Evolutionary conservation across 1,140 invertebrate genomes (phyloP), one percentile per base, ranked within the genome.

Genomic region (Papilio machaon): DNA sequence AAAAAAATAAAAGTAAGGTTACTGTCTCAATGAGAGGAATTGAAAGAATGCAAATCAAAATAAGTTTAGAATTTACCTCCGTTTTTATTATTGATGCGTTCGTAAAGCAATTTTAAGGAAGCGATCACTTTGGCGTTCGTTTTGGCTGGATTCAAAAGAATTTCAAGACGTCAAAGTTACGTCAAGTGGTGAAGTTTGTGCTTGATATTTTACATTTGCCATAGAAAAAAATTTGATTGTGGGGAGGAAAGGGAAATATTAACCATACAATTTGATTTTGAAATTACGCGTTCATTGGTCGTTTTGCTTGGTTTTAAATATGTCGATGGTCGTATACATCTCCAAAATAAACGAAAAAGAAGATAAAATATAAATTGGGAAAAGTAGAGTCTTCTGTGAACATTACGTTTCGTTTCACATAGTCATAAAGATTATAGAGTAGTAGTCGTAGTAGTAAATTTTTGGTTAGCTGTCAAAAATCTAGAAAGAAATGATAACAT

Each of bases 81-180:
- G 78, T 81, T 83, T 85, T 74, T 74, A 82, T 77, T 87, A 88
- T 80, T 80, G 89, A 85, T 89, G 89, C 89, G 89, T 91, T 91
- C 88, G 77, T 67, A 79, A 58, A 60, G 5, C 13, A 64, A 43
- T 46, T 19, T 46, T 79, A 43, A 11, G 76, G 76, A 79, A 79
- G 76, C 76, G 76, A 79, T 79, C 76, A 79, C 23, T 30, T 75
- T 75, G 73, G 76, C 76, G 76, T 64, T 79, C 52, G 43, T 52
- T 30, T 52, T 35, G 73, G n/a, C 47, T 49, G 73, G 43, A 74
- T 75, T 75, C 19, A 47, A 30, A 9, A 49, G 11, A 75, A 49
- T 15, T 30, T 58, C 54, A 58, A 58, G n/a, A 58, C 6, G 54
- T 58, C 54, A 58, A 8, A 2, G 15, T 30, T 30, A 15, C 47